phyloP scores from a whole-genome alignment of 2,888 invertebrate species.

The Brachyptera putata region DNA sequence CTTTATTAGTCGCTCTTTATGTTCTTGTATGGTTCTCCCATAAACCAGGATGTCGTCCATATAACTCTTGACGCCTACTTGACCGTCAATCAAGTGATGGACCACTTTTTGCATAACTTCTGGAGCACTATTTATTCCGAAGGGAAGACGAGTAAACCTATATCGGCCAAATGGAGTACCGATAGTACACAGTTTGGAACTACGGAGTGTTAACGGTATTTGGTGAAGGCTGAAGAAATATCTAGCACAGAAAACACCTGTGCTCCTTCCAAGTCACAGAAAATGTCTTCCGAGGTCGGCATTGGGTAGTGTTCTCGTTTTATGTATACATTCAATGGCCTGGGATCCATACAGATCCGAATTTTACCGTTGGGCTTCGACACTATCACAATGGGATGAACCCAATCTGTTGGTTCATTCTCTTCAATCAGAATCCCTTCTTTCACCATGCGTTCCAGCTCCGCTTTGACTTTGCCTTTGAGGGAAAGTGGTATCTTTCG shows the following conservation, averaged over 20 bases:
- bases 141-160: constrained; percentile 23
- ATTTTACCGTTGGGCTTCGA: constrained; percentile 16
- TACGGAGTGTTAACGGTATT: constrained; percentile 15
- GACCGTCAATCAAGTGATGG: constrained; percentile 29
- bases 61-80: constrained; percentile 33
- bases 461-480: not conserved
- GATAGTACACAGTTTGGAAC: constrained; percentile 21
- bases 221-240: constrained; percentile 22
- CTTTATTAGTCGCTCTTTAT: constrained; percentile 31
- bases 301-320: not conserved
- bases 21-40: constrained; percentile 33
- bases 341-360: constrained; percentile 17
- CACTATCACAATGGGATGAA: constrained; percentile 1
- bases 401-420: constrained; percentile 19
- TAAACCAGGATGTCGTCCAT: constrained; percentile 37
- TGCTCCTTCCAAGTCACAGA: not conserved
- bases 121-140: constrained; percentile 24
- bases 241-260: constrained; percentile 22
- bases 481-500: not conserved
- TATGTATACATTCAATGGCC: constrained; percentile 1
- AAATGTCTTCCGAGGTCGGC: not conserved
- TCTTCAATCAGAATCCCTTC: not conserved
- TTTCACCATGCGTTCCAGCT: not conserved
- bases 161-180: constrained; percentile 26
- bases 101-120: constrained; percentile 33